These are phyloP conservation scores for Phalacrocorax pelagicus DNA, from an alignment of 2,113 vertebrate species.

Conservation along the genomic window DNA sequence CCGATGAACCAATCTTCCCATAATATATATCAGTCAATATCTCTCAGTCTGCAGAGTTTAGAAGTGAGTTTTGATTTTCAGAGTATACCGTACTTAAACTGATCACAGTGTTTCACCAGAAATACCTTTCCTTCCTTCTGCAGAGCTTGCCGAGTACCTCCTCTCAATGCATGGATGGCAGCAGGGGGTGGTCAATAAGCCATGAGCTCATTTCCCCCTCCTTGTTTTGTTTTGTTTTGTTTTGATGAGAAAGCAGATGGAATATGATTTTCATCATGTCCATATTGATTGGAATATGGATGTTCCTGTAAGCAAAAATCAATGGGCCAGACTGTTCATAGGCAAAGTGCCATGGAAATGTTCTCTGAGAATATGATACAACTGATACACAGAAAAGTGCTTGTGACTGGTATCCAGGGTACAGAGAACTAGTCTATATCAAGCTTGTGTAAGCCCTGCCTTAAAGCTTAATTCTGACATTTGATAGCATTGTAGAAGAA, in stretches of 20 bases:
- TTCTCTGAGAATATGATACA: neutral
- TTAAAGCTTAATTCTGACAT: neutral
- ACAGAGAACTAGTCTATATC: neutral
- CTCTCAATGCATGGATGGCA: neutral
- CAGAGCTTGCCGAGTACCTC: neutral
- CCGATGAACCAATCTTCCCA: neutral
- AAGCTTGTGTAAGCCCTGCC: neutral
- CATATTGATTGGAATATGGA: neutral
- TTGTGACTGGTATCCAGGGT: neutral
- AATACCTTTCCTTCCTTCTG: neutral
- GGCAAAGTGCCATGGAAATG: neutral
- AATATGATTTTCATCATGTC: neutral
- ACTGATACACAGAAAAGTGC: neutral
- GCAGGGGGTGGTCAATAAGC: neutral
- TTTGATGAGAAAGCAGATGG: neutral
- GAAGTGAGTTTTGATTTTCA: neutral
- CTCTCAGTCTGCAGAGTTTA: neutral
- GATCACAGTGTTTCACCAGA: neutral
- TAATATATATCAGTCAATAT: neutral
- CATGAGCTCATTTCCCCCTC: neutral
- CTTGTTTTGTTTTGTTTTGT: neutral
- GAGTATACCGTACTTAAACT: neutral
- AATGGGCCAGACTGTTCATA: neutral
- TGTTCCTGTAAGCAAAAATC: neutral
- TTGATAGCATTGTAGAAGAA: neutral